Evolutionary conservation across 2,888 invertebrate genomes (phyloP).

Genomic region (Geophilus truncorum): DNA sequence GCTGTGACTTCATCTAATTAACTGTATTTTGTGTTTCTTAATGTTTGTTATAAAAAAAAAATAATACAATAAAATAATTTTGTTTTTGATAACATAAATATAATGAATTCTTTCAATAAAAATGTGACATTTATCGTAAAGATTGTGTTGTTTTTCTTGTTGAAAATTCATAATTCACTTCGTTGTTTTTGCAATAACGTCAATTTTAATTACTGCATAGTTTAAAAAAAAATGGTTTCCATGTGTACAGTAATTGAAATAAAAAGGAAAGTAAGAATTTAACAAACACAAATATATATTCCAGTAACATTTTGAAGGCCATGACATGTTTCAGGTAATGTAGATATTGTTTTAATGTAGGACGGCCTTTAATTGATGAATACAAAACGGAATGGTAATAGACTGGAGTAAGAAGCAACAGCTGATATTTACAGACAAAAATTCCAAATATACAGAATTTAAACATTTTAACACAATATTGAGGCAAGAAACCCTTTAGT

Average conservation of each 20-base stretch:
- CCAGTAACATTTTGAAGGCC: not conserved
- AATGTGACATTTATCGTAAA: too few species aligned
- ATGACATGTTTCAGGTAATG: not conserved
- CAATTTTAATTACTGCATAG: slow-evolving; percentile 19
- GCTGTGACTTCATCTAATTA: slow-evolving; percentile 27
- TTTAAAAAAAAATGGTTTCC: not conserved
- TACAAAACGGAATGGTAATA: not conserved
- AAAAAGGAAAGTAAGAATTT: slow-evolving; percentile 15
- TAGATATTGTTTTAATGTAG: not conserved
- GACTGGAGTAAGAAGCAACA: not conserved
- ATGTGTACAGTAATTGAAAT: slow-evolving; percentile 14
- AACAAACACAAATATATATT: slow-evolving; percentile 9
- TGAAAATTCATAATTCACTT: too few species aligned
- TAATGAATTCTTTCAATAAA: too few species aligned
- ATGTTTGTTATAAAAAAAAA: too few species aligned
- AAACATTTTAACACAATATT: not conserved
- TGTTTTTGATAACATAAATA: too few species aligned
- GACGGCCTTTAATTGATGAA: not conserved
- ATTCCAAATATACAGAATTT: not conserved
- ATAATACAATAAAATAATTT: too few species aligned
- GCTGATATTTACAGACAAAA: slow-evolving; percentile 15
- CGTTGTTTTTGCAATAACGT: slow-evolving; percentile 1
- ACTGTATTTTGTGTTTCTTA: not conserved
- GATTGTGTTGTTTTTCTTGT: too few species aligned
- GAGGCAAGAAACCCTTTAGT: not conserved